Evolutionary conservation across 2,888 invertebrate genomes (phyloP), one percentile per base, ranked within the genome.

Genomic region (Sphaerophoria rueppellii): DNA sequence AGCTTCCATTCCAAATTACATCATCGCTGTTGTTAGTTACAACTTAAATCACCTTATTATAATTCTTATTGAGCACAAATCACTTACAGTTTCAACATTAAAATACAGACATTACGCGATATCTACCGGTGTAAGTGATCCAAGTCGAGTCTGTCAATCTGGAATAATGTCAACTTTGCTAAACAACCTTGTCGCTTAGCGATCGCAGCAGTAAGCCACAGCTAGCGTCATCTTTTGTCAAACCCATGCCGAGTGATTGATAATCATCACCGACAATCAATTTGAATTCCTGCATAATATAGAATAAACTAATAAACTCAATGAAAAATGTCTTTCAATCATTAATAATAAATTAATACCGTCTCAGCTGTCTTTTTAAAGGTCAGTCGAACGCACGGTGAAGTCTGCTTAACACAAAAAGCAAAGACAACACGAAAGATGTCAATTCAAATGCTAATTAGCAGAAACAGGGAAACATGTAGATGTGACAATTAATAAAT

Each of bases 371-470:
- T 37, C 16, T 11, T 43, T 34, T 46, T 46, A 82, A 82, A 83
- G 82, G 82, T 83, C 82, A 83, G 37, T 32, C 48, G 34, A 40
- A 6, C 58, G 60, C 58, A 35, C 12, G 9, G 12, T 24, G 32
- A 24, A 43, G 43, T 4, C 43, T 12, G 9, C 12, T 11, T n/a
- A 37, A 71, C 61, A 48, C n/a, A 34, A 34, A 35, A 72, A 14
- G 71, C 48, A 69, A 69, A 70, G 43, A 71, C 75, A 72, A 50
- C 37, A 32, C 35, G 48, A 65, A 54, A 69, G 60, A 69, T 75
- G 79, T 76, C 80, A 79, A 79, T 83, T 83, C 75, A 72, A 80
- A 83, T 83, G 83, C 75, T 80, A 83, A 83, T 83, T 61, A 83
- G 80, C 67, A 40, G 11, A 37, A 43, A 50, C 50, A 24, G 67